Base-by-base conservation (phyloP, 2,888 invertebrate genomes). In the Diplolepis rosae region DNA sequence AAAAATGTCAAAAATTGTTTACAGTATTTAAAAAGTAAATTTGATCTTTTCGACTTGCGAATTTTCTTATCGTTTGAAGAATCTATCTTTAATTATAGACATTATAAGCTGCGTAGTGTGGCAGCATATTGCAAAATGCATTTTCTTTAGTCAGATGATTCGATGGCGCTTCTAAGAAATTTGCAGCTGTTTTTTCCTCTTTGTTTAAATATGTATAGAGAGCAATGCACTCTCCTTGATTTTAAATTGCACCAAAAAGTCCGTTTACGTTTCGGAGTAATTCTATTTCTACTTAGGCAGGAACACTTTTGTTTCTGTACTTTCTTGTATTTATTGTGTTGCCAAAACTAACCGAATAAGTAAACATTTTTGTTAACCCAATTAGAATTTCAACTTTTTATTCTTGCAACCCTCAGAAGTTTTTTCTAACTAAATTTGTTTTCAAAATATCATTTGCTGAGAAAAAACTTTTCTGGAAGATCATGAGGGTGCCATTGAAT, bases 171-270 rank as follows among this genome's bases (percentile, higher is more conserved):
- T 72, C 51, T 39, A 35, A 51, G 54, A 66, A 66, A 61, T 66
- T 42, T 5, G 27, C 27, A 65, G 27, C 27, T 11, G 27, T 28
- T 54, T 32, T 32, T 61, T 4, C 18, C 65, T 70, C 70, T 74
- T 76, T 76, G 72, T 76, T 76, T 68, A 72, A 76, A 76, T 72
- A 68, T 74, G 67, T 66, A 66, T 32, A 56, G 73, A 51, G 73
- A 70, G 75, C 72, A 76, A 71, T 68, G 76, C 72, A 72, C 76
- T 76, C 71, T 56, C 32, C 15, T 54, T 56, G 22, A 56, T 35
- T 56, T 56, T 18, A 56, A 18, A 22, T 35, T 56, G 22, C 27
- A 51, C 51, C 24, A 51, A 24, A 54, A 54, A 28, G 35, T 32
- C 32, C 54, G 22, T 13, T 22, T 32, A 22, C 32, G 22, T 11